Evolutionary conservation across 2,113 vertebrate species (phyloP).

Genomic region (Mesembrinibis cayennensis): DNA sequence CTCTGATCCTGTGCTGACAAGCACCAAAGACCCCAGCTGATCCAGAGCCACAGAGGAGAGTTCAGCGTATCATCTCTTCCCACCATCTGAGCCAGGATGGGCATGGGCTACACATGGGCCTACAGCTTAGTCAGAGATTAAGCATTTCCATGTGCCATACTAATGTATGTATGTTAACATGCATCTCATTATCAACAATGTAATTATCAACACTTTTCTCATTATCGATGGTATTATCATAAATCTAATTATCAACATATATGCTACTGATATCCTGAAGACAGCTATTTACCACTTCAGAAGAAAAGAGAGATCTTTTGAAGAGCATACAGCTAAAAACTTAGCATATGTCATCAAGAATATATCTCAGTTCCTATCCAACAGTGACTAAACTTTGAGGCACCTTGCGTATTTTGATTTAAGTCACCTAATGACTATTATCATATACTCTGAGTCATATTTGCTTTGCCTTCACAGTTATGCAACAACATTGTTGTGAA

Average conservation of each 20-base stretch:
- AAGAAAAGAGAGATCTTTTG: not conserved
- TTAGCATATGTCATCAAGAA: not conserved
- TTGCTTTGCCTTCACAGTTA: not conserved
- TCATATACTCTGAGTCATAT: not conserved
- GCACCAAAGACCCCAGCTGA: not conserved
- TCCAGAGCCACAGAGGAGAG: not conserved
- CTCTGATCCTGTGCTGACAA: not conserved
- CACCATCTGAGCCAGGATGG: not conserved
- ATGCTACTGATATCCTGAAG: not conserved
- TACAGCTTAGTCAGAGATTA: not conserved
- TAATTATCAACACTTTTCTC: not conserved
- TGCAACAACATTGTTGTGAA: not conserved
- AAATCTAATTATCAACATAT: not conserved
- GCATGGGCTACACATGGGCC: not conserved
- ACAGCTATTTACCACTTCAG: not conserved
- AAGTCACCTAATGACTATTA: not conserved
- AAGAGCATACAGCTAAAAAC: not conserved
- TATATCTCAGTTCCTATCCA: not conserved
- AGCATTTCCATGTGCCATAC: not conserved
- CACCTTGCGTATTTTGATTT: not conserved
- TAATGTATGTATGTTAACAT: not conserved
- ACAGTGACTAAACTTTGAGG: not conserved
- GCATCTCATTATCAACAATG: not conserved
- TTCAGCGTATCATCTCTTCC: not conserved
- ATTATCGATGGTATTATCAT: not conserved